phyloP scores from a whole-genome alignment of 1,140 invertebrate genomes.

The Cyclina sinensis region DNA sequence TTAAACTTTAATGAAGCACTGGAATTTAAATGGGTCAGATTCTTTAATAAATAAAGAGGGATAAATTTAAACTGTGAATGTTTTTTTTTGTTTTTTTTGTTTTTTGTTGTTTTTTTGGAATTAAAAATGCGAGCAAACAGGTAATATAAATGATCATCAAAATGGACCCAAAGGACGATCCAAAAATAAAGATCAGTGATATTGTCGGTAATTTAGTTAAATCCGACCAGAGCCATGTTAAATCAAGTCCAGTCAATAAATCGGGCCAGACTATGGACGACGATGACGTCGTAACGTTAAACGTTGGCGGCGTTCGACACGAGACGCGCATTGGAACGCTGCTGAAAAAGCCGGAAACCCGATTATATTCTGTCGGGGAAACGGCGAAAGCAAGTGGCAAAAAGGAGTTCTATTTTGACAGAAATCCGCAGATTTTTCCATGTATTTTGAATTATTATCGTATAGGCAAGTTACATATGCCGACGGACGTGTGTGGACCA shows the following conservation, averaged over 20 bases:
- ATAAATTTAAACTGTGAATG: neutral
- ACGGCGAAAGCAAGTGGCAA: conserved; percentile 56
- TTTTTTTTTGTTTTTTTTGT: no score
- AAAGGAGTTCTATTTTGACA: conserved; percentile 98
- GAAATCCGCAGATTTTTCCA: conserved; percentile 99
- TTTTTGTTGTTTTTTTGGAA: no score
- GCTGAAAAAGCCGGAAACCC: conserved; percentile 55
- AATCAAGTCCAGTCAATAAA: neutral
- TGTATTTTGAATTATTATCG: conserved; percentile 99
- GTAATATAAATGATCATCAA: conserved; percentile 27
- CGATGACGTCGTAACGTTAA: conserved; percentile 60
- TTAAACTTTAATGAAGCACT: no score
- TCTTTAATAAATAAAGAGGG: neutral
- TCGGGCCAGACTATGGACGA: neutral
- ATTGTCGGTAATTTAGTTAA: conserved; percentile 62
- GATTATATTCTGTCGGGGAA: conserved; percentile 52
- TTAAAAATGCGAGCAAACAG: neutral
- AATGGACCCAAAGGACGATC: conserved; percentile 39
- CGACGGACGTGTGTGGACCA: conserved; percentile 98
- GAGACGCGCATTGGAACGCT: conserved; percentile 62
- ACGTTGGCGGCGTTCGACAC: conserved; percentile 65
- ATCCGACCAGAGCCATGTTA: conserved; percentile 44
- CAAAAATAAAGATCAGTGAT: conserved; percentile 49
- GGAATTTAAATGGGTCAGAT: no score
- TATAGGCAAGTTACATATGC: conserved; percentile 99